phyloP scores from a whole-genome alignment of 2,113 vertebrate genomes.

The Apodemus sylvaticus region DNA sequence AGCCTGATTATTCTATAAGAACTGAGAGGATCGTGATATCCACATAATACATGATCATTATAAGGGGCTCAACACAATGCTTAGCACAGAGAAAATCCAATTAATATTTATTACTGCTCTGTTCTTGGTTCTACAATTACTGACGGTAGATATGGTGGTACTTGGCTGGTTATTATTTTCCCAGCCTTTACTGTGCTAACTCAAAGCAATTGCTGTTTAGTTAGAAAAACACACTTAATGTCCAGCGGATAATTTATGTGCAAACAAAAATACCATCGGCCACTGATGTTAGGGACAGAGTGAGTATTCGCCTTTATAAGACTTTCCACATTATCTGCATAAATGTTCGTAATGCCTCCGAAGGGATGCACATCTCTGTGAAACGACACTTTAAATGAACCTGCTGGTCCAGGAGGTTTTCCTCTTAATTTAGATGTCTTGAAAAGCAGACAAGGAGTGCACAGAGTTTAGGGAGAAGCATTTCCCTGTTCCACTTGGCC shows the following conservation, averaged over 20 bases:
- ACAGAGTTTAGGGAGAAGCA: background rate
- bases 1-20: background rate
- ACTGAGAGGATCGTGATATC: background rate
- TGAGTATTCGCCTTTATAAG: background rate
- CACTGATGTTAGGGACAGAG: background rate
- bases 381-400: background rate
- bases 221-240: background rate
- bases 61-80: background rate
- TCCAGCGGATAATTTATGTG: background rate
- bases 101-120: background rate
- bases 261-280: background rate
- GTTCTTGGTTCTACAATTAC: fast-evolving
- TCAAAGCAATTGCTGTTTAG: background rate
- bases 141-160: fast-evolving
- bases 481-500: background rate
- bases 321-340: background rate
- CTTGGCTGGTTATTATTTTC: background rate
- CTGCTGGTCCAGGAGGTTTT: background rate
- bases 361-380: fast-evolving
- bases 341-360: background rate
- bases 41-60: background rate
- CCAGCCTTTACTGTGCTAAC: background rate
- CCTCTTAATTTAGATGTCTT: background rate
- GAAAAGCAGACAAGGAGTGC: background rate
- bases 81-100: background rate